phyloP scores from a whole-genome alignment of 2,113 vertebrate species.

The Prietella phreatophila region DNA sequence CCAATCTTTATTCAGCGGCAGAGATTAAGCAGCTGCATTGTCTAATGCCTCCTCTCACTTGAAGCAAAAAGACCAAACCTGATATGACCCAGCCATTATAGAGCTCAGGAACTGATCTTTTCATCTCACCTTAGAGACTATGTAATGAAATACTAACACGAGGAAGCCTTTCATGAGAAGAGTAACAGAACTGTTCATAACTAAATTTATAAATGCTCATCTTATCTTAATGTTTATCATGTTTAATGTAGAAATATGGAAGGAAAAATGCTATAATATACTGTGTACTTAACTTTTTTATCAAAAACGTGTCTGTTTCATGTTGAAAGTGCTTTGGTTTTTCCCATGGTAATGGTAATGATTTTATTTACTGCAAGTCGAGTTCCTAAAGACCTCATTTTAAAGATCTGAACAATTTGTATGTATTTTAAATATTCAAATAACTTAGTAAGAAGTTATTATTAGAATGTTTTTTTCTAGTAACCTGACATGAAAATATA shows the following conservation, averaged over 20 bases:
- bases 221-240: not conserved
- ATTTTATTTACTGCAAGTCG: not conserved
- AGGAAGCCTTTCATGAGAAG: not conserved
- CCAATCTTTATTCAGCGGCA: slow-evolving; percentile 40
- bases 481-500: not conserved
- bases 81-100: slow-evolving; percentile 18
- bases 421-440: not conserved
- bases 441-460: not conserved
- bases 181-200: not conserved
- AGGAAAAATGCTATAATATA: not conserved
- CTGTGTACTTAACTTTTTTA: too few species aligned
- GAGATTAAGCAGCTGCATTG: slow-evolving; percentile 45
- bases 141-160: slow-evolving; percentile 11
- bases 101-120: slow-evolving; percentile 3
- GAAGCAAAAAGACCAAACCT: slow-evolving; percentile 2
- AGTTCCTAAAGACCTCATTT: not conserved
- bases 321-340: not conserved
- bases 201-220: slow-evolving; percentile 14
- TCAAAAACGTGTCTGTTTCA: not conserved
- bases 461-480: not conserved
- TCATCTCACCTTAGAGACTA: slow-evolving; percentile 20
- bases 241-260: not conserved
- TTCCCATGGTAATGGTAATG: not conserved
- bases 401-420: not conserved
- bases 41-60: slow-evolving; percentile 37